phyloP scores from a whole-genome alignment of 2,113 vertebrate genomes.

The Sakesphorus luctuosus region DNA sequence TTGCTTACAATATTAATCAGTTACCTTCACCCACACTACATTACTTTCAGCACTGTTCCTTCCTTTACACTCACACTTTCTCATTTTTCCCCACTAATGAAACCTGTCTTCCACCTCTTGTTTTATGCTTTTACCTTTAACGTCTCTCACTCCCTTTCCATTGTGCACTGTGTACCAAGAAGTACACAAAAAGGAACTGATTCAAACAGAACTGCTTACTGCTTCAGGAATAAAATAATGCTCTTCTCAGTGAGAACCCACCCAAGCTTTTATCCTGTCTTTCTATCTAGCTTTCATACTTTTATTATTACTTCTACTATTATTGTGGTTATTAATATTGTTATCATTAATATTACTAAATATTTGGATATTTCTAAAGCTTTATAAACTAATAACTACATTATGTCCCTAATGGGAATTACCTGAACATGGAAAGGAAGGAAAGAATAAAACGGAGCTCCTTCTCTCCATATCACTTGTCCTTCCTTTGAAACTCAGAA shows the following conservation, averaged over 20 bases:
- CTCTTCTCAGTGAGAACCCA: background rate
- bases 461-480: background rate
- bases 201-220: background rate
- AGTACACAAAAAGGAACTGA: background rate
- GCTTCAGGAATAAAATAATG: background rate
- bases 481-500: background rate
- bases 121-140: background rate
- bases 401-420: background rate
- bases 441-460: background rate
- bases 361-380: background rate
- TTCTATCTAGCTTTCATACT: background rate
- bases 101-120: background rate
- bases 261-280: background rate
- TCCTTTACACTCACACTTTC: background rate
- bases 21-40: background rate
- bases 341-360: background rate
- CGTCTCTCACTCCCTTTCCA: background rate
- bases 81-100: background rate
- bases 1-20: background rate
- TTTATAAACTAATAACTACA: background rate
- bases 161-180: background rate
- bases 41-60: background rate
- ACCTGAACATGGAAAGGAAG: background rate
- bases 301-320: background rate
- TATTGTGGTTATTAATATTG: background rate